Evolutionary conservation across 2,797 vertebrate genomes (phyloP), one percentile per base, ranked within the genome.

Genomic region (Cyprinella venusta): DNA sequence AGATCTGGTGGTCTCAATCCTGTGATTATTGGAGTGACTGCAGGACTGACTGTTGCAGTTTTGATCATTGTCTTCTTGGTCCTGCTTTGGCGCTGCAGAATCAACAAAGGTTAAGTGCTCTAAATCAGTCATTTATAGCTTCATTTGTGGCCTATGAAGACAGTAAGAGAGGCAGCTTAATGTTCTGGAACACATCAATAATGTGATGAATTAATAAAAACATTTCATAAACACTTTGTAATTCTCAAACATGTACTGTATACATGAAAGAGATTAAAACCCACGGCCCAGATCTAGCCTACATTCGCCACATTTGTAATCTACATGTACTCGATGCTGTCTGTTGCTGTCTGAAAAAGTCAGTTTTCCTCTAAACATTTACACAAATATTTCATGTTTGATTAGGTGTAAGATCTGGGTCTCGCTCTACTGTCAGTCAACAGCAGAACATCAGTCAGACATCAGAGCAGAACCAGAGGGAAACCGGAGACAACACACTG

Each of bases 141-240:
- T 48, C 2, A 50, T 48, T 45, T 30, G 59, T n/a, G 15, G 59
- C 1, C 2, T 26, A 26, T 63, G 24, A 30, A 63, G 0, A 30
- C 69, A 42, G 24, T 6, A 0, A 30, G 69, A 0, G 72, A 90
- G 24, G 86, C 86, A 4, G 82, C 86, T 59, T 88, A 90, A 65
- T 84, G 30, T 45, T 90, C 86, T 80, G 0, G 2, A 48, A 18
- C 18, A 33, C n/a, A 30, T 15, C 26, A 0, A 15, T 15, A 61
- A 26, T 61, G 12, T 54, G 56, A 24, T 59, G 2, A 30, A 63
- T 63, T 0, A 26, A 61, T 26, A 61, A 16, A 63, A 63, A 7
- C 24, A 2, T 30, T 10, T 15, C 59, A 63, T 63, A 3, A 30
- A 63, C 15, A 16, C 2, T 1, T 63, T 63, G 24, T 30, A 13